Percentiles rank a stretch among this genome's conserved stretches.
Conservation (phyloP, 2,113 vertebrate genomes). For the Sorex fumeus region DNA sequence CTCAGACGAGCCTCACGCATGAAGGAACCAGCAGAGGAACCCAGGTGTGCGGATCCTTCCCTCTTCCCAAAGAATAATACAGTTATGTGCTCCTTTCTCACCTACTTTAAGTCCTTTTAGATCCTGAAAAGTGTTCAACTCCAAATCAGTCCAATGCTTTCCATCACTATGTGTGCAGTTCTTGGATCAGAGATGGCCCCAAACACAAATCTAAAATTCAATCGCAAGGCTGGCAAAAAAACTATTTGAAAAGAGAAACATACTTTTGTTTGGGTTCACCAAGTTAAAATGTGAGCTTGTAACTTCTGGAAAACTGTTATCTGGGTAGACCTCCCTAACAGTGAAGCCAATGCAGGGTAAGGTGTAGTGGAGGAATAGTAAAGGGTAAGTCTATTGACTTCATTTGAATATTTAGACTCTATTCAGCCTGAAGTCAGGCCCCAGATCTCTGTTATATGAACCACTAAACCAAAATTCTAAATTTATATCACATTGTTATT, state of each 20-base stretch:
- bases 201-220: not conserved
- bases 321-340: not conserved
- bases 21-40: no score
- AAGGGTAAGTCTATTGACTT: not conserved
- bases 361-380: not conserved
- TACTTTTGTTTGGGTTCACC: not conserved
- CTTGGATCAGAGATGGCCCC: not conserved
- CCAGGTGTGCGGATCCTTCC: no score
- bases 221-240: not conserved
- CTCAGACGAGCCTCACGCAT: no score
- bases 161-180: not conserved
- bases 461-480: not conserved
- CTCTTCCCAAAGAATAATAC: not conserved
- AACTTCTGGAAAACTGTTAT: not conserved
- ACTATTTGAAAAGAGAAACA: not conserved
- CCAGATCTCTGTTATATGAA: constrained; percentile 6
- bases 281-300: not conserved
- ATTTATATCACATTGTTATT: not conserved
- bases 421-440: not conserved
- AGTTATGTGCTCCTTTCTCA: not conserved
- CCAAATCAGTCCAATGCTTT: not conserved
- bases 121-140: not conserved
- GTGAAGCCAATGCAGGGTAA: not conserved
- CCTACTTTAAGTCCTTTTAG: not conserved
- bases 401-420: not conserved